A percentile compares a stretch with the other conserved stretches of the same genome.
Conservation (phyloP, 1,140 invertebrate species). For the Periplaneta americana region DNA sequence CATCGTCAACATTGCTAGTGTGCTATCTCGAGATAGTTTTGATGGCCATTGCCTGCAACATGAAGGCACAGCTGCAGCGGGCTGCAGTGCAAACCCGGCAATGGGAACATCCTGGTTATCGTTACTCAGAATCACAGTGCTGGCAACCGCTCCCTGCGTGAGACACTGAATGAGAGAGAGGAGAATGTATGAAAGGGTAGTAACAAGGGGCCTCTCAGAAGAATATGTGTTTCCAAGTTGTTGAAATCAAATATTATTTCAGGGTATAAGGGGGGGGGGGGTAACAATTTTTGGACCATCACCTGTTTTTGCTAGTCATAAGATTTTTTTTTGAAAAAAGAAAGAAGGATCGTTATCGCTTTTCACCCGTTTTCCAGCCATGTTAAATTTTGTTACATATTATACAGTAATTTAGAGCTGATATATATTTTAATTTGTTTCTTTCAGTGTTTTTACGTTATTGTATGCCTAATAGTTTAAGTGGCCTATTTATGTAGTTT, state of each 20-base stretch:
- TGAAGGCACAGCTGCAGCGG: neutral
- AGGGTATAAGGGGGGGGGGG: neutral
- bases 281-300: neutral
- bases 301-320: neutral
- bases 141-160: neutral
- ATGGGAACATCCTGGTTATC: neutral
- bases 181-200: neutral
- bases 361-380: neutral
- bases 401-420: neutral
- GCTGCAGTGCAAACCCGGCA: neutral
- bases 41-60: neutral
- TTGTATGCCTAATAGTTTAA: neutral
- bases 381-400: neutral
- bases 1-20: neutral
- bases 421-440: neutral
- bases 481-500: neutral
- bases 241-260: neutral
- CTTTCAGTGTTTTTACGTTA: neutral
- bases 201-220: neutral
- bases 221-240: neutral
- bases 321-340: too few relatives aligned
- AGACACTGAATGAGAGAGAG: neutral
- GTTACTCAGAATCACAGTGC: neutral
- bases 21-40: neutral
- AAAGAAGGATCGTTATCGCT: neutral